Base-by-base conservation (phyloP, 2,113 vertebrate species). In the Trachemys scripta region DNA sequence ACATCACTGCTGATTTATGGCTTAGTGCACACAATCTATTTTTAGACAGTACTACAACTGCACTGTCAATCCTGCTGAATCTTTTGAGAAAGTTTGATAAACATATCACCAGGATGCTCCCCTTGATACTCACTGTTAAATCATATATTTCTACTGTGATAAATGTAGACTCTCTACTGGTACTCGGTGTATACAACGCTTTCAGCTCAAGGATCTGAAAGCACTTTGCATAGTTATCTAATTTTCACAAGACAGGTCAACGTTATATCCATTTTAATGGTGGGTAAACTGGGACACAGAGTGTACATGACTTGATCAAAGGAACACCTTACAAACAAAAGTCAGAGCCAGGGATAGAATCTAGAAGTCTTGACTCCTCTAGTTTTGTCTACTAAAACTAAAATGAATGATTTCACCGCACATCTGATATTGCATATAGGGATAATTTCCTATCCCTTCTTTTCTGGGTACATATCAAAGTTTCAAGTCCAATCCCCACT, bases 21-120 rank as follows among this genome's bases (percentile, higher is more conserved):
- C 45, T 54, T 78, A 25, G 22, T 80, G 76, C 5, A 72, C 16
- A 82, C 4, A 31, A 25, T 84, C n/a, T 80, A 56, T 31, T 84
- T 87, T 91, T 85, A 80, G 14, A 53, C 1, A 6, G 25, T 13
- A 35, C 29, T 79, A 82, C 31, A 82, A 80, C 6, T 81, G 19
- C 35, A 82, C 19, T 94, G 54, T n/a, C 72, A 81, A 9, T 94
- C 81, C 38, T 93, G n/a, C 45, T 94, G 81, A 53, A 81, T 95
- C 45, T 56, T 92, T 80, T 65, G n/a, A 93, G 31, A 92, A 62
- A 75, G 25, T 59, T 49, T 84, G n/a, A 90, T 82, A 95, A 96
- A 91, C 5, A 45, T 82, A 94, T 57, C 45, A 75, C 2, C 6
- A 38, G 3, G 6, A 51, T 1, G 84, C 75, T 80, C 20, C 92